These are phyloP conservation scores for Xerus inauris DNA, from an alignment of 2,113 vertebrate genomes.

Conservation along the genomic window DNA sequence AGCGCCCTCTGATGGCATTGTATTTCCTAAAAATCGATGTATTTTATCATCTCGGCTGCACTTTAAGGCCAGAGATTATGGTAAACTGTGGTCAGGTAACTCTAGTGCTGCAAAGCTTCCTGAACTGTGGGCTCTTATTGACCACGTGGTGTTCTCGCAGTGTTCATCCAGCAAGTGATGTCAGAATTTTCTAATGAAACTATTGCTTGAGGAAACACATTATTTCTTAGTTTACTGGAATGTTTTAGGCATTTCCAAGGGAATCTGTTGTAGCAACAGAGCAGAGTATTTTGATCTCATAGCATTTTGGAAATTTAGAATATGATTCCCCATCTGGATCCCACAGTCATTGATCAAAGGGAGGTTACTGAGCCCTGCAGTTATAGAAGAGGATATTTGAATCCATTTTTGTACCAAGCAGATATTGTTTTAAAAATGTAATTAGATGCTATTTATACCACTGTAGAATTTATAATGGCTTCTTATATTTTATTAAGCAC, in stretches of 20 bases:
- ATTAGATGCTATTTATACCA: conserved; percentile 7
- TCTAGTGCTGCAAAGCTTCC: background rate
- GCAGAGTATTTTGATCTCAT: background rate
- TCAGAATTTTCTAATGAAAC: background rate
- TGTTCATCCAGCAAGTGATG: background rate
- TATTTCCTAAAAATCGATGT: background rate
- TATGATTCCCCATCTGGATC: background rate
- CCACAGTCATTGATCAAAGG: background rate
- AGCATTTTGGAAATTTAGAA: background rate
- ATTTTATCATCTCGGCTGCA: background rate
- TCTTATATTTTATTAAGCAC: background rate
- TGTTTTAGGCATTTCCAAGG: background rate
- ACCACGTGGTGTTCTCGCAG: background rate
- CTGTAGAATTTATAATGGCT: conserved; percentile 1
- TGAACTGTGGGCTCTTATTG: background rate
- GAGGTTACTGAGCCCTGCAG: background rate
- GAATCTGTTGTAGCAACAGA: background rate
- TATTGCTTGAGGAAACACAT: background rate
- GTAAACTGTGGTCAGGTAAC: background rate
- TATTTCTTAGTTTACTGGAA: conserved; percentile 5
- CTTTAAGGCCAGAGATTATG: background rate
- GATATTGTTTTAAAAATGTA: background rate
- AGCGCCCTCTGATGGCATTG: conserved; percentile 46
- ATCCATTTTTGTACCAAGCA: background rate
- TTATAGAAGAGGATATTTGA: background rate